Base-by-base conservation (phyloP, 2,888 invertebrate genomes). In the Pterobdella sp. region DNA sequence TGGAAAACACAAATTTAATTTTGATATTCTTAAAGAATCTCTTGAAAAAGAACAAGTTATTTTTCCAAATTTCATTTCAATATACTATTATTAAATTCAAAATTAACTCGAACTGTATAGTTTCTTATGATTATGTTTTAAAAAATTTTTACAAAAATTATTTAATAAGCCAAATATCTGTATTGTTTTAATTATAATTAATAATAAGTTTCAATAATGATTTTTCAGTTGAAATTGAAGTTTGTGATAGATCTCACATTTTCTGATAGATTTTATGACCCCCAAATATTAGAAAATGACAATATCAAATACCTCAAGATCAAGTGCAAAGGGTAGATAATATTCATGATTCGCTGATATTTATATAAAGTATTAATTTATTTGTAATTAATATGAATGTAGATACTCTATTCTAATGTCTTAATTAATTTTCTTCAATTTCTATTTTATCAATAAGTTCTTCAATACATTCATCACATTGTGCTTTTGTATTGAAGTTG, bases 211-310 rank as follows among this genome's bases (percentile, higher is more conserved):
- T 7, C 7, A 42, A 7, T n/a, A 3, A 29, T 56, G 7, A 72
- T 70, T 31, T 56, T 82, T 3, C 76, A 93, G 92, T 85, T 90
- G 29, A 92, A 91, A 81, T 84, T 99, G 74, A 97, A 97, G 0
- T 84, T 98, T 34, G 94, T 97, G 93, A 90, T 99, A 76, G 97
- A 98, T 84, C 86, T 99, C 77, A 97, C 98, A 0, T 94, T 96
- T 81, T 97, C 98, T 0, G 88, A 87, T 76, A 87, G 97, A 74
- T 98, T 95, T 84, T 99, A 99, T 82, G 88, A 92, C 80, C 89
- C 76, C 83, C 86, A n/a, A 89, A n/a, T 89, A 75, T 87, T 98
- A 34, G 92, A 93, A 81, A 85, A 87, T 0, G 85, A 88, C 73
- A 90, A 88, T 22, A 91, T 92, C 82, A 88, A 88, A 82, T 97